phyloP scores from a whole-genome alignment of 2,888 invertebrate genomes.

The Hedya salicella region DNA sequence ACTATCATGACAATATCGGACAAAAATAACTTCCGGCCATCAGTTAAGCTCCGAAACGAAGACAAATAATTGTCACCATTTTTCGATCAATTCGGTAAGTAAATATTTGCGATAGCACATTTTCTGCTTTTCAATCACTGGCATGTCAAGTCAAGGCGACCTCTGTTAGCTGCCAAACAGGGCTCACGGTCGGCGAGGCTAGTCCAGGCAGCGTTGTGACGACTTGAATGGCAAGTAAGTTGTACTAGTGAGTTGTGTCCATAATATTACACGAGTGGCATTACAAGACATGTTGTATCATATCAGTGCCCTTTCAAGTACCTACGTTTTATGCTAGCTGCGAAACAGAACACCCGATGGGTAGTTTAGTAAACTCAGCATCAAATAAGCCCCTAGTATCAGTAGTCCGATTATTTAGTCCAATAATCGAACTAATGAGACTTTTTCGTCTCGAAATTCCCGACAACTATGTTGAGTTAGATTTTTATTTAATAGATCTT shows the following conservation, averaged over 20 bases:
- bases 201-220: conserved; percentile 28
- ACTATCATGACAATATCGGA: background rate
- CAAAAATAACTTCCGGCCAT: conserved; percentile 6
- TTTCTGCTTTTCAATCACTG: conserved; percentile 50
- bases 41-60: conserved; percentile 7
- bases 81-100: conserved; percentile 33
- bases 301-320: too few relatives aligned
- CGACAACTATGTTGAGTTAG: too few relatives aligned
- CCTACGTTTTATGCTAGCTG: too few relatives aligned
- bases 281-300: too few relatives aligned
- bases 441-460: too few relatives aligned
- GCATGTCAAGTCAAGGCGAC: conserved; percentile 50
- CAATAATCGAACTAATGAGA: too few relatives aligned
- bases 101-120: conserved; percentile 41
- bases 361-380: too few relatives aligned
- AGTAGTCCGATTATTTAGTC: too few relatives aligned
- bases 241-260: background rate
- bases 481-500: too few relatives aligned
- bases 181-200: conserved; percentile 18
- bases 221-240: conserved; percentile 17
- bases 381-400: too few relatives aligned
- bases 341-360: too few relatives aligned
- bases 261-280: too few relatives aligned
- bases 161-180: conserved; percentile 49
- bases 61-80: conserved; percentile 28